Base-by-base conservation (phyloP, 2,797 vertebrate species). In the Rousettus madagascariensis region DNA sequence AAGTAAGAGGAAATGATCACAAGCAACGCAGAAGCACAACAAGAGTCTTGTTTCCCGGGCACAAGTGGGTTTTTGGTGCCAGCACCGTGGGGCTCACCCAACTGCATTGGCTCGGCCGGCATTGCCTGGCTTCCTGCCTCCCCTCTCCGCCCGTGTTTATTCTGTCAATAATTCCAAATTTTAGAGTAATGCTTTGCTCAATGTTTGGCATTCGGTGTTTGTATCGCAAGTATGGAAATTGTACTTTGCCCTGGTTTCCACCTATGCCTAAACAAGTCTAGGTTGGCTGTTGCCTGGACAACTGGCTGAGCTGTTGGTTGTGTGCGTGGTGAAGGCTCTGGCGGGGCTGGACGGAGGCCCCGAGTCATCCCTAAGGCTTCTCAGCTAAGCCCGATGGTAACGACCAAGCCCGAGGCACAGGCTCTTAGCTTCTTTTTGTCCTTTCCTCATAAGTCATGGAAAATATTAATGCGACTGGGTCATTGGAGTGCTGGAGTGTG, bases 221-320 rank as follows among this genome's bases (percentile, higher is more conserved):
- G 92, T 89, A 78, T 95, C 86, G 90, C 59, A 77, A 57, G 80
- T 36, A 5, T 80, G 86, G 86, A 97, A 94, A 78, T 33, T 72
- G 95, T 92, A 86, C 92, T 97, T 96, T 92, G 95, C 86, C 86
- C 96, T 69, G 71, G 15, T 96, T 94, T 97, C 91, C 94, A n/a
- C 84, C 57, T 75, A 90, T 93, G 91, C 80, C 87, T 87, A 88
- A 85, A 96, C 93, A 41, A 41, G 87, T 57, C 75, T 68, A 41
- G 41, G 80, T 90, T 86, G 82, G 66, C 84, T 36, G 78, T 96
- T 95, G 86, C 90, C 90, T 72, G 36, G 94, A 87, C 86, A 92
- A 82, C 93, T 28, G 43, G 75, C 95, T 20, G 86, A 96, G 83
- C 69, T 86, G 59, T 84, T 55, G 79, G 83, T 57, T 43, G 36